Base-by-base conservation (phyloP, 2,888 invertebrate genomes). In the Dryomyza anilis region DNA sequence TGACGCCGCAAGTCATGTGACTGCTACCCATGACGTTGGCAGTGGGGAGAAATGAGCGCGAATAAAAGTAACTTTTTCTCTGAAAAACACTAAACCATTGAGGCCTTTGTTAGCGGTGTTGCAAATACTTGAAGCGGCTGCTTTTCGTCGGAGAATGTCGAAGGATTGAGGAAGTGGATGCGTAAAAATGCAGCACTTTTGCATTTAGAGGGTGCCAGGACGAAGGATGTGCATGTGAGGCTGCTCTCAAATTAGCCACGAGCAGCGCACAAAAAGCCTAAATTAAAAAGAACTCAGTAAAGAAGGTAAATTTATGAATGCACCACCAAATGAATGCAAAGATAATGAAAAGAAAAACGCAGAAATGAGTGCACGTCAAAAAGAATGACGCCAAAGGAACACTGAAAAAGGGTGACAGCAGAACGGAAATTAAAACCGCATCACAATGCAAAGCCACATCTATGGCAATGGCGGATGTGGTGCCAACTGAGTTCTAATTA, bases 191-290 rank as follows among this genome's bases (percentile, higher is more conserved):
- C n/a, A n/a, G n/a, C n/a, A n/a, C n/a, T n/a, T n/a, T n/a, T n/a
- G n/a, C n/a, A n/a, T n/a, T n/a, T n/a, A n/a, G n/a, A n/a, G n/a
- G n/a, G n/a, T n/a, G n/a, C n/a, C n/a, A n/a, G n/a, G n/a, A n/a
- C n/a, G n/a, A n/a, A n/a, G n/a, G n/a, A n/a, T n/a, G n/a, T n/a
- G n/a, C n/a, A n/a, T n/a, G n/a, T n/a, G n/a, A n/a, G n/a, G 33
- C 33, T 55, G 55, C 33, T 50, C 21, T 46, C 19, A 50, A 50
- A 60, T 60, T 60, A 60, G 50, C 60, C 48, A 48, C 48, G 48
- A 27, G 33, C 23, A 30, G 23, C 16, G 21, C 27, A n/a, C 19
- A 14, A n/a, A 16, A 43, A 43, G 43, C 43, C 16, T 25, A 25
- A 50, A 12, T 10, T 25, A n/a, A 50, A 14, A 7, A 10, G 25